A percentile compares a stretch with the other conserved stretches of the same genome.
Conservation (phyloP, 2,797 vertebrate species). For the Pelodytes ibericus region DNA sequence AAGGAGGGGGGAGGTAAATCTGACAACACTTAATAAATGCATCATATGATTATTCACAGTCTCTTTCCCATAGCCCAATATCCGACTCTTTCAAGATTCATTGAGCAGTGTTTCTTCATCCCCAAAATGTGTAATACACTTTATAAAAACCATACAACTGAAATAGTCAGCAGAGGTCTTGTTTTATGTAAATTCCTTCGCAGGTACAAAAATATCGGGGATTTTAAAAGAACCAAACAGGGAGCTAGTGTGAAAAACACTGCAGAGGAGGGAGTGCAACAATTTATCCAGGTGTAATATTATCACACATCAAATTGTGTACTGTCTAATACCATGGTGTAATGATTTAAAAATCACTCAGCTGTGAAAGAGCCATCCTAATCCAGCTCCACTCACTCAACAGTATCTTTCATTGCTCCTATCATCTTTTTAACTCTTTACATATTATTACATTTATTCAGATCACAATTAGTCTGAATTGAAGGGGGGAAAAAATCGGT, state of each 20-base stretch:
- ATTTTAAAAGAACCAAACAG: neutral
- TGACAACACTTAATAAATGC: neutral
- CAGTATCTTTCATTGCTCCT: too few species aligned
- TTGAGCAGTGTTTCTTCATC: neutral
- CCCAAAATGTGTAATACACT: neutral
- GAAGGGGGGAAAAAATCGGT: too few species aligned
- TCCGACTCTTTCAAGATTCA: neutral
- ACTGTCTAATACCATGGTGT: neutral
- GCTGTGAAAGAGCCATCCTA: neutral
- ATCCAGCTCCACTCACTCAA: neutral
- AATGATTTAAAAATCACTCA: neutral
- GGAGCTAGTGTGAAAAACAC: slow-evolving; percentile 3
- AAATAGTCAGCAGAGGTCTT: neutral
- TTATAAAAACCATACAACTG: slow-evolving; percentile 17
- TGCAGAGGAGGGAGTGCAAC: neutral
- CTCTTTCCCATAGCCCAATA: neutral
- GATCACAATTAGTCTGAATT: too few species aligned
- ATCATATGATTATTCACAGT: neutral
- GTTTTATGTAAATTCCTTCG: slow-evolving; percentile 35
- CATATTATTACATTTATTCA: too few species aligned
- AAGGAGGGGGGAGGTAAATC: too few species aligned
- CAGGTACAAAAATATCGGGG: neutral
- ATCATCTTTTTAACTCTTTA: too few species aligned
- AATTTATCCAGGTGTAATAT: neutral
- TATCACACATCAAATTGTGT: slow-evolving; percentile 14